Percentiles rank a stretch among this genome's conserved stretches.
Evolutionary conservation across 1,140 invertebrate genomes (phyloP).

Genomic region (Caerostris extrusa): DNA sequence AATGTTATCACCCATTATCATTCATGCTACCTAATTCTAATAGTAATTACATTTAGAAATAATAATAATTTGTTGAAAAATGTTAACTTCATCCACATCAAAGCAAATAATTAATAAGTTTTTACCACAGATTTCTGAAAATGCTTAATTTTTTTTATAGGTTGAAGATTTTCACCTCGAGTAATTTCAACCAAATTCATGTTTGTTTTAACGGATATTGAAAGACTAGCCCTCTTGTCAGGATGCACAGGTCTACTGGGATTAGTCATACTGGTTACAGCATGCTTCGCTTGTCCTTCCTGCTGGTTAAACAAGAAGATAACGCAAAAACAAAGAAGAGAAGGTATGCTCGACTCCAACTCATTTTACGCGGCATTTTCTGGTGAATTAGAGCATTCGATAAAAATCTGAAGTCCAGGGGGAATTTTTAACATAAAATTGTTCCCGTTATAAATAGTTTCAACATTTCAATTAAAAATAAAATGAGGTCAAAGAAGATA

Average conservation of each 20-base stretch:
- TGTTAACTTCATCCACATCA: too few species aligned
- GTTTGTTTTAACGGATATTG: conserved; percentile 62
- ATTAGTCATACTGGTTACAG: conserved; percentile 50
- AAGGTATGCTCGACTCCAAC: background rate
- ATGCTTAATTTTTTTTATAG: background rate
- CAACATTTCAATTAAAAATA: too few species aligned
- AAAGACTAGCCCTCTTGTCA: conserved; percentile 46
- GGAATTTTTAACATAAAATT: too few species aligned
- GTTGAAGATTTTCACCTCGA: background rate
- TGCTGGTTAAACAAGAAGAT: conserved; percentile 56
- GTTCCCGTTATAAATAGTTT: too few species aligned
- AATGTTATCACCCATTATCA: too few species aligned
- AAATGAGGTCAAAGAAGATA: too few species aligned
- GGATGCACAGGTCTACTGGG: conserved; percentile 45
- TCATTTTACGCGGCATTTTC: background rate
- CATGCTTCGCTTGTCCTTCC: conserved; percentile 51
- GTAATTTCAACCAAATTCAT: conserved; percentile 8
- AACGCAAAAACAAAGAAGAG: background rate
- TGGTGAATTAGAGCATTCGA: too few species aligned
- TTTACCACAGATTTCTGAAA: background rate
- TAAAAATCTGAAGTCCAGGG: too few species aligned
- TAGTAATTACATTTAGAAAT: too few species aligned
- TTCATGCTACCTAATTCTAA: too few species aligned
- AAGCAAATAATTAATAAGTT: too few species aligned
- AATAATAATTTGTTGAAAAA: too few species aligned